Evolutionary conservation across 2,888 invertebrate genomes (phyloP), one percentile per base, ranked within the genome.

Genomic region (Bursaphelenchus okinawaensis): DNA sequence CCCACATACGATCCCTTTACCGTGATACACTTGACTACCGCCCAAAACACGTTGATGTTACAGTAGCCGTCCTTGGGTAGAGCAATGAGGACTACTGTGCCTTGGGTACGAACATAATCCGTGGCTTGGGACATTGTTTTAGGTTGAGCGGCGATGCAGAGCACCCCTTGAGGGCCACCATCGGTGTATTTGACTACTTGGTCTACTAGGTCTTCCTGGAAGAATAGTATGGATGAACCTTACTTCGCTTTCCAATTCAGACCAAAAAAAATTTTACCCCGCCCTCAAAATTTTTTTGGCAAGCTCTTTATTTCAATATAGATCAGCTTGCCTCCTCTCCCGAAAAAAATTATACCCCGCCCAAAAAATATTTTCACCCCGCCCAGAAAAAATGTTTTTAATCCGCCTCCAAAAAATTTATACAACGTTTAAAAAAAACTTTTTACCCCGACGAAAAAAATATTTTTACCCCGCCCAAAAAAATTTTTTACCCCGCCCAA

Each of bases 161-260:
- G 26, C 2, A 69, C 69, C n/a, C 50, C 68, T 22, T 69, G 69
- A 7, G 69, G 61, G 8, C 69, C 69, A 16, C 68, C 69, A 28
- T 55, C 12, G 12, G 69, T 69, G 12, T 55, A 20, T 61, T 62
- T 24, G 57, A 57, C 20, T 8, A 28, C 51, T 24, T 24, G 26
- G 22, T 60, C 24, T 29, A 40, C n/a, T 3, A 61, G 19, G 16
- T 24, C 22, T 19, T 54, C 24, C 23, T 54, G n/a, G n/a, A 26
- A 26, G 2, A 40, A 29, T 9, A 9, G 29, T 29, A 29, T 29
- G 29, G 29, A 29, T 29, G n/a, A n/a, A n/a, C n/a, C n/a, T n/a
- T n/a, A n/a, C n/a, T n/a, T n/a, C n/a, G n/a, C n/a, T n/a, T n/a
- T n/a, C n/a, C n/a, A n/a, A n/a, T n/a, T n/a, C n/a, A n/a, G n/a